Base-by-base conservation (phyloP, 2,888 invertebrate genomes). In the Sphinx pinastri region DNA sequence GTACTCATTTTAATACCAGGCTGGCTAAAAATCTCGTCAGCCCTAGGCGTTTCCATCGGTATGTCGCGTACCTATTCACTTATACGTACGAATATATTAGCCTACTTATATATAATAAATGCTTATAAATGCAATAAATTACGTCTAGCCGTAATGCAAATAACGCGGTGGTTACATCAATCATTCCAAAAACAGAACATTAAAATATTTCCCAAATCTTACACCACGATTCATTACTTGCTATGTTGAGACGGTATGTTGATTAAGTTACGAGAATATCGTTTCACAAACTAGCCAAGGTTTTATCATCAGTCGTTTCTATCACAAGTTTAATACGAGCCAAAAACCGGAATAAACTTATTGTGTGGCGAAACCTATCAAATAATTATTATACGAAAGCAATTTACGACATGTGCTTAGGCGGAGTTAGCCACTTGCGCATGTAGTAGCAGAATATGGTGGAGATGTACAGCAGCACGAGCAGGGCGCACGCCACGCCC, bases 401-500 rank as follows among this genome's bases (percentile, higher is more conserved):
- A 59, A 72, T 77, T 87, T 92, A 93, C 79, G 93, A 90, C 94
- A 97, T 95, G 90, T 96, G 97, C 89, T 98, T 98, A 81, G 97
- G 96, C 14, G 98, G 98, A 77, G 96, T 95, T 88, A 98, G 95
- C 98, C 98, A 98, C 88, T 98, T 98, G 88, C 97, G 97, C 97
- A 98, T 98, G 94, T 97, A 98, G 92, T 98, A 98, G 91, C 97
- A 98, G 95, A 98, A 98, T 82, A 98, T 95, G 68, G 98, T 98
- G 81, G 98, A 98, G 82, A 98, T 96, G 94, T 98, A 98, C 70
- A 98, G 95, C 71, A 98, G 95, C 69, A 98, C 96, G 83, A 99
- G 95, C 73, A 98, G 95, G 71, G 98, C 98, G 89, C 98, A 98
- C 70, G 98, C 98, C 47, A 98, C 98, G 73, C 98, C 98, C 72